These are phyloP conservation scores for Aphrophora alni DNA, from an alignment of 2,888 invertebrate genomes.

Conservation along the genomic window DNA sequence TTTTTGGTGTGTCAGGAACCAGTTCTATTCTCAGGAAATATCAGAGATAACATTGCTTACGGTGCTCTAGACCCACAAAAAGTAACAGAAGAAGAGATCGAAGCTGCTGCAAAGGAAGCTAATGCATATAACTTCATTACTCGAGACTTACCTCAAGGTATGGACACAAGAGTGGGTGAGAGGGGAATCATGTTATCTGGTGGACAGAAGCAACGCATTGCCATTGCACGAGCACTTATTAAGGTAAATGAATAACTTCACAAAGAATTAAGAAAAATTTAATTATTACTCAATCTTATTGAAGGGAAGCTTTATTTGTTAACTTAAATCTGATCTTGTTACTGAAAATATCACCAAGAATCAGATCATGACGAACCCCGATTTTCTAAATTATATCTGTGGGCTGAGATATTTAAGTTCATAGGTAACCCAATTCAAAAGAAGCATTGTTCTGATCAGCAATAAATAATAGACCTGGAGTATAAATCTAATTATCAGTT, in stretches of 20 bases:
- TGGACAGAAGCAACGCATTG: slow-evolving; percentile 92
- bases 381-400: too few relatives aligned
- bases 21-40: slow-evolving; percentile 86
- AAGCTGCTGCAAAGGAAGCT: slow-evolving; percentile 78
- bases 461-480: too few relatives aligned
- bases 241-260: slow-evolving; percentile 69
- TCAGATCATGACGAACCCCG: too few relatives aligned
- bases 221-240: slow-evolving; percentile 90
- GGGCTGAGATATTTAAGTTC: too few relatives aligned
- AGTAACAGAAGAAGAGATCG: slow-evolving; percentile 62
- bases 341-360: too few relatives aligned
- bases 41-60: slow-evolving; percentile 90
- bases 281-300: too few relatives aligned
- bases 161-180: slow-evolving; percentile 88
- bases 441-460: too few relatives aligned
- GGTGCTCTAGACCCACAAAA: slow-evolving; percentile 67
- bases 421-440: too few relatives aligned
- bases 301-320: too few relatives aligned
- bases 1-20: slow-evolving; percentile 72
- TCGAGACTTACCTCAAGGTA: slow-evolving; percentile 68
- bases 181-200: slow-evolving; percentile 89
- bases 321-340: too few relatives aligned
- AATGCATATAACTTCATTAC: slow-evolving; percentile 83
- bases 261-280: too few relatives aligned
- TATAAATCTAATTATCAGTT: too few relatives aligned